Evolutionary conservation across 1,140 invertebrate species (phyloP), one percentile per base, ranked within the genome.

Genomic region (Drosophila funebris): DNA sequence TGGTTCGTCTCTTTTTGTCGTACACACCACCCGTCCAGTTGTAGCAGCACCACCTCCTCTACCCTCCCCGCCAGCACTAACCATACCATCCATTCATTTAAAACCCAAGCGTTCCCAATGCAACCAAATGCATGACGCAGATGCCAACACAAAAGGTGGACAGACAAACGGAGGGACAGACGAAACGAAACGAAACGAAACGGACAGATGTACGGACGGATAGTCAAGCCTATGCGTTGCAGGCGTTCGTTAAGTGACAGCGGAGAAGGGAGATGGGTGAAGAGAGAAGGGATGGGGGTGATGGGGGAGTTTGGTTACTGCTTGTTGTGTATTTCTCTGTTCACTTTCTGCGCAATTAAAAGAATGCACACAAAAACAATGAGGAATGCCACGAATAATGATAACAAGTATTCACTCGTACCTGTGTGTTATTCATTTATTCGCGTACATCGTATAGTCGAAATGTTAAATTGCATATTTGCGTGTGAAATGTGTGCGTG

Each of bases 51-150:
- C n/a, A n/a, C n/a, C n/a, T 44, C 50, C 48, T 61, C 69, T 33
- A 29, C 39, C 41, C 29, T 11, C 14, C 24, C 37, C 20, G 0
- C 8, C 5, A n/a, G n/a, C n/a, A n/a, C 37, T 29, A 48, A 52
- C 69, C 43, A 24, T 13, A 24, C 6, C 41, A 16, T 39, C 29
- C 44, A 39, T 52, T 33, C 43, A 48, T 27, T 36, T 36, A 13
- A 13, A 14, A 54, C 18, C 39, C 29, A 33, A 68, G 58, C 39
- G 53, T 73, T 31, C 50, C 67, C 71, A 72, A 37, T 84, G 80
- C 81, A 84, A 31, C 54, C 39, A 62, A 73, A 76, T 85, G 81
- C 81, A 85, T 85, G 81, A 84, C 81, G 81, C 81, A 84, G 81
- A 85, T 84, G 77, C 68, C 63, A 73, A 60, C 53, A 68, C 62